Evolutionary conservation across 2,113 vertebrate species (phyloP).

Genomic region (Papio anubis): DNA sequence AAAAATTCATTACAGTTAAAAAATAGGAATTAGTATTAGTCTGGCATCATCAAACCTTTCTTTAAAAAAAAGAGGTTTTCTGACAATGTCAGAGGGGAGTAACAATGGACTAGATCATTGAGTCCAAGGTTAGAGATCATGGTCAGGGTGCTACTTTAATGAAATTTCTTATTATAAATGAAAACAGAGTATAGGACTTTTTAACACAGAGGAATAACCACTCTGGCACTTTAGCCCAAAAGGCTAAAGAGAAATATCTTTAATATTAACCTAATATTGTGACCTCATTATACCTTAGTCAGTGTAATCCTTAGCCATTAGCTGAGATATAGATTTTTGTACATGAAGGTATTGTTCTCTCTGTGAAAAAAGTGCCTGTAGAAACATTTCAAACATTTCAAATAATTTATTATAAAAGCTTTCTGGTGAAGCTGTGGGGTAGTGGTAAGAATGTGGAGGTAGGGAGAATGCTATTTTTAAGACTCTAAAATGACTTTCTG

Average conservation of each 20-base stretch:
- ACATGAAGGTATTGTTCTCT: conserved; percentile 60
- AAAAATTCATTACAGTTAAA: conserved; percentile 37
- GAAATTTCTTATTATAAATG: conserved; percentile 59
- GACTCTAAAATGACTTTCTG: conserved; percentile 67
- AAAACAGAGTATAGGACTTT: conserved; percentile 51
- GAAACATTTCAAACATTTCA: conserved; percentile 79
- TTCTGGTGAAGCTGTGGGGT: conserved; percentile 50
- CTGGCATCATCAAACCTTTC: not conserved
- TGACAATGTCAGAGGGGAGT: conserved; percentile 11
- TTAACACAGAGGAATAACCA: conserved; percentile 59
- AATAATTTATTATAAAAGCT: conserved; percentile 74
- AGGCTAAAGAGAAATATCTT: conserved; percentile 58
- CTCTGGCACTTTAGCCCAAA: conserved; percentile 58
- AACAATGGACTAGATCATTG: conserved; percentile 41
- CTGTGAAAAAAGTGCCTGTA: conserved; percentile 75
- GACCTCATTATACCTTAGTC: conserved; percentile 72
- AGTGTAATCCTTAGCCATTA: conserved; percentile 68
- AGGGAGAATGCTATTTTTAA: conserved; percentile 68
- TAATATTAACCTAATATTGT: conserved; percentile 55
- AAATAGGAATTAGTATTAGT: not conserved
- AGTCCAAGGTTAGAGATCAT: conserved; percentile 53
- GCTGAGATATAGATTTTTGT: conserved; percentile 81
- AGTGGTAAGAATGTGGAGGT: conserved; percentile 45
- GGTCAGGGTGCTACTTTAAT: conserved; percentile 42
- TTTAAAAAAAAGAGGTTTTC: not conserved